A percentile compares a stretch with the other conserved stretches of the same genome.
phyloP scores from a whole-genome alignment of 2,113 vertebrate genomes.

The Sylvia atricapilla region DNA sequence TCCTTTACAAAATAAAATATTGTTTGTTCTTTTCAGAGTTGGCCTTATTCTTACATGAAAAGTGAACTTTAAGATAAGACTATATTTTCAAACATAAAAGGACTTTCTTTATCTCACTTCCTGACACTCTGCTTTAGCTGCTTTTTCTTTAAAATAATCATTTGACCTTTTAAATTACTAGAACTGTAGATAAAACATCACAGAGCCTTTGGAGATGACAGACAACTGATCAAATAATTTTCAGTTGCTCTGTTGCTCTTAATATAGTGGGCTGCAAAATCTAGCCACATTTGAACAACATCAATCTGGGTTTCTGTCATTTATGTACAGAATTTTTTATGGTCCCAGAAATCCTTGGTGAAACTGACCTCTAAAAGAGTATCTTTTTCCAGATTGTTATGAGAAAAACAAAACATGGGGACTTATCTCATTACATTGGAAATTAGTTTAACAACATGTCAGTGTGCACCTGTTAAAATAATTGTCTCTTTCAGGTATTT shows the following conservation, averaged over 20 bases:
- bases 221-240: background rate
- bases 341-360: background rate
- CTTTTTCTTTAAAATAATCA: slow-evolving; percentile 3
- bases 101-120: slow-evolving; percentile 42
- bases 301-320: background rate
- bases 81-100: slow-evolving; percentile 40
- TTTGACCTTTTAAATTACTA: slow-evolving; percentile 11
- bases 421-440: background rate
- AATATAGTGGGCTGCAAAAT: background rate
- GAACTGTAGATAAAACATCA: background rate
- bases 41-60: slow-evolving; percentile 6
- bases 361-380: background rate
- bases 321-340: background rate
- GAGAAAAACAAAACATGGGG: background rate
- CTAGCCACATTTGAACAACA: background rate
- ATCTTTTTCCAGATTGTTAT: background rate
- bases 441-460: background rate
- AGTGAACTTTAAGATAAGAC: background rate
- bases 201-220: background rate
- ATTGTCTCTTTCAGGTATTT: background rate
- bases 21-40: background rate
- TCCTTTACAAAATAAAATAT: slow-evolving; percentile 1
- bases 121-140: background rate
- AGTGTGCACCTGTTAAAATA: slow-evolving; percentile 7
- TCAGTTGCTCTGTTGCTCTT: background rate